Base-by-base conservation (phyloP, 2,888 invertebrate species). In the Brachyopa scutellaris region DNA sequence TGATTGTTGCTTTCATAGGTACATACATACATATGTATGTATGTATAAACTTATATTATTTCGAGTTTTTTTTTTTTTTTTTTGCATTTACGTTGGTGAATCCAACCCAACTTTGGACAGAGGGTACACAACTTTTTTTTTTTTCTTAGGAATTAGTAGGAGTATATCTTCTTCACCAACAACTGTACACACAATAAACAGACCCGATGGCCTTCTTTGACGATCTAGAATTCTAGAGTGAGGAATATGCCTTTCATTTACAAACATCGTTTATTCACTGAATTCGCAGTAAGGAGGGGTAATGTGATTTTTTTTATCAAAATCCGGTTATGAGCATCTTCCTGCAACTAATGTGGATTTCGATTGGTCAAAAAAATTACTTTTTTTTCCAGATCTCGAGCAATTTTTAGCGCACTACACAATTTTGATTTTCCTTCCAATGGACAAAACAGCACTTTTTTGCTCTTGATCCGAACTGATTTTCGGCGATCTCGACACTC, bases 51-150 rank as follows among this genome's bases (percentile, higher is more conserved):
- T 64, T n/a, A n/a, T 70, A 57, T 70, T 78, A 57, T 78, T 74
- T 55, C 26, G 51, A 64, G 64, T 64, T 64, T 55, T 17, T 9
- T 6, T 11, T 21, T 72, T 42, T 53, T 62, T 62, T 49, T 40
- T 82, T 77, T 80, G 62, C 69, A 77, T 77, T 64, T 45, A 82
- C 40, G 59, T 70, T 82, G 64, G 59, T 77, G 77, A 82, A 40
- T 82, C 21, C 29, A 55, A 38, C 19, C 40, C 47, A 33, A 55
- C 45, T 69, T 69, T 62, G 62, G 47, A 62, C 62, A 49, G 19
- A 69, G 57, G 53, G 21, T 31, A 69, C 36, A 38, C 36, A 51
- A 59, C 59, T 33, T 38, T 59, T n/a, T 9, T 45, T 62, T 49
- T 61, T 47, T 74, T 79, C 47, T 23, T 53, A 11, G 8, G 26